Evolutionary conservation across 2,113 vertebrate species (phyloP), one percentile per base, ranked within the genome.

Genomic region (Copsychus sechellarum): DNA sequence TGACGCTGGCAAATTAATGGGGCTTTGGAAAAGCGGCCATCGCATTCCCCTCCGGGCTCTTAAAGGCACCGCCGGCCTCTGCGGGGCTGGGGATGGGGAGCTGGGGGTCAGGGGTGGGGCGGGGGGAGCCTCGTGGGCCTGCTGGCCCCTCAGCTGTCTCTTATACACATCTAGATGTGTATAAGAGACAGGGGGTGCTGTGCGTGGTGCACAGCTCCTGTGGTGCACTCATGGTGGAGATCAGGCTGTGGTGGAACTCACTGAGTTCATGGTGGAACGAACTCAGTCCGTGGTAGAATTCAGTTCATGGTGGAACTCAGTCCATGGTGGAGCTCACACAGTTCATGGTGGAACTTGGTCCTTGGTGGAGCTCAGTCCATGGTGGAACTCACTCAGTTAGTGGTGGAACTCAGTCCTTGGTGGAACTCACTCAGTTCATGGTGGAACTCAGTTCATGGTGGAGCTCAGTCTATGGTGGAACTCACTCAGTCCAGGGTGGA

Each of bases 1-100:
- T 96, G 94, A 96, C 20, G 36, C 88, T 91, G 84, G 93, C 81
- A 92, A 90, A 96, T 94, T 91, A 83, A 93, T 90, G 95, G 69
- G 36, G 73, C 88, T 76, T 88, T 1, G 53, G 88, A 88, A 93
- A 71, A 57, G 66, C 42, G 45, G 86, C 90, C 71, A 40, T n/a
- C 6, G 1, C 7, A 3, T 77, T 81, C 70, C 74, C 61, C 73
- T 76, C 36, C 34, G 58, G 31, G 81, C 67, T 78, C 94, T 95
- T 95, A 93, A 96, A 96, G 95, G 88, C 60, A 2, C 86, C 92
- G 54, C 57, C 6, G 2, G 77, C 4, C 56, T 36, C 14, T 2
- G 14, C 69, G 2, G 69, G 50, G 21, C 8, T 91, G 83, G 76
- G 64, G 66, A 16, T 10, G 54, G 54, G 62, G 14, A 45, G 2